Evolutionary conservation across 2,888 invertebrate genomes (phyloP).

Genomic region (Drosophila gaucha): DNA sequence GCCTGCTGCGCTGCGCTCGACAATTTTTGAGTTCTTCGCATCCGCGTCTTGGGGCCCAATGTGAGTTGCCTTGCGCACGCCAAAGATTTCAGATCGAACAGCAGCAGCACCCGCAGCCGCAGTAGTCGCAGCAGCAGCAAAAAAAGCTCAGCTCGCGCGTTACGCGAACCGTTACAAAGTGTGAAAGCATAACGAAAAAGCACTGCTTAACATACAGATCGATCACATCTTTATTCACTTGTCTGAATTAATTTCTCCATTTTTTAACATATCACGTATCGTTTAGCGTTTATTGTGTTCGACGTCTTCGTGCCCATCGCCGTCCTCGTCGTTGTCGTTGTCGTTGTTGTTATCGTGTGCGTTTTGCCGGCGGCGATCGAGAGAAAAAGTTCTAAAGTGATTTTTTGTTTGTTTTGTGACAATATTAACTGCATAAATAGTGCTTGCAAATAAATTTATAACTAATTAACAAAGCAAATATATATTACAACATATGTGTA

Average conservation of each 20-base stretch:
- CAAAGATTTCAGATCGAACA: slow-evolving; percentile 79
- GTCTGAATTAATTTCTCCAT: background rate
- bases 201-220: slow-evolving; percentile 19
- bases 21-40: slow-evolving; percentile 75
- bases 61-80: slow-evolving; percentile 81
- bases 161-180: slow-evolving; percentile 40
- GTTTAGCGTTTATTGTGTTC: slow-evolving; percentile 1
- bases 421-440: slow-evolving; percentile 33
- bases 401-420: slow-evolving; percentile 67
- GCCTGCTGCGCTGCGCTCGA: slow-evolving; percentile 52
- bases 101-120: slow-evolving; percentile 29
- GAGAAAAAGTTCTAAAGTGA: slow-evolving; percentile 42
- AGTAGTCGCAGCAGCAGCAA: slow-evolving; percentile 16
- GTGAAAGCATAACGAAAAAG: slow-evolving; percentile 13
- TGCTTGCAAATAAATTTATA: slow-evolving; percentile 17
- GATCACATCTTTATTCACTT: slow-evolving; percentile 11
- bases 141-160: slow-evolving; percentile 64
- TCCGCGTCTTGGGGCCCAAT: slow-evolving; percentile 75
- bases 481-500: slow-evolving; percentile 2
- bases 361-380: slow-evolving; percentile 72
- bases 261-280: slow-evolving; percentile 2
- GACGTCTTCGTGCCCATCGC: too few species aligned
- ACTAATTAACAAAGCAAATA: slow-evolving; percentile 1
- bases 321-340: background rate
- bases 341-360: slow-evolving; percentile 25